Evolutionary conservation across 2,797 vertebrate species (phyloP), one percentile per base, ranked within the genome.

Genomic region (Pyrocephalus nanus): DNA sequence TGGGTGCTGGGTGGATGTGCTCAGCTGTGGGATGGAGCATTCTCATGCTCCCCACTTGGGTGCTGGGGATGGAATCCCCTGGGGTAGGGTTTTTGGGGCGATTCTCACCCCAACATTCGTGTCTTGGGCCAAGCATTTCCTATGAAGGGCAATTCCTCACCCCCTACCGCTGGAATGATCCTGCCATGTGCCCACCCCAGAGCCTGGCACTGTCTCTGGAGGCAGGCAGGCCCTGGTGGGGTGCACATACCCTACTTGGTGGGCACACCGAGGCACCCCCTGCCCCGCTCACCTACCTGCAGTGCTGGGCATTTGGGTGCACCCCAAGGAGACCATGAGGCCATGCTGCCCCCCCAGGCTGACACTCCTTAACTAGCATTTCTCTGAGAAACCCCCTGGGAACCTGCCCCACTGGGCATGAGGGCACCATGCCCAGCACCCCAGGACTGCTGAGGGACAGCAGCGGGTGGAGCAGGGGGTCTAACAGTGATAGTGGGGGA

Each of bases 401-500:
- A 71, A 42, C 19, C 29, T 53, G n/a, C 42, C 14, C 23, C 36
- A 0, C 10, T 9, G 32, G 42, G 26, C 4, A 6, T 25, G n/a
- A 82, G 22, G 13, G 12, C 62, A 65, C 23, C 4, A 0, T 30
- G 20, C 20, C 57, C 65, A 45, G 54, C 67, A 22, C 27, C 61
- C 54, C 6, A 1, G 48, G 53, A 9, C 50, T 38, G 57, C 40
- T 1, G 0, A 34, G n/a, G 6, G 54, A 50, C 32, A 47, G 5
- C 51, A 43, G 42, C 0, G 5, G 25, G 25, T 64, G 45, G 11
- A 40, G 30, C 3, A 1, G 13, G 36, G 36, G 45, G 7, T 58
- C 38, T 19, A 43, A 45, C 0, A 0, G 30, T 1, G 8, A 21
- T 32, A 40, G 8, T 0, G 3, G 12, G 25, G 6, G 23, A 3